Conservation (phyloP, 2,113 vertebrate species). For the Tyrannus savana region DNA sequence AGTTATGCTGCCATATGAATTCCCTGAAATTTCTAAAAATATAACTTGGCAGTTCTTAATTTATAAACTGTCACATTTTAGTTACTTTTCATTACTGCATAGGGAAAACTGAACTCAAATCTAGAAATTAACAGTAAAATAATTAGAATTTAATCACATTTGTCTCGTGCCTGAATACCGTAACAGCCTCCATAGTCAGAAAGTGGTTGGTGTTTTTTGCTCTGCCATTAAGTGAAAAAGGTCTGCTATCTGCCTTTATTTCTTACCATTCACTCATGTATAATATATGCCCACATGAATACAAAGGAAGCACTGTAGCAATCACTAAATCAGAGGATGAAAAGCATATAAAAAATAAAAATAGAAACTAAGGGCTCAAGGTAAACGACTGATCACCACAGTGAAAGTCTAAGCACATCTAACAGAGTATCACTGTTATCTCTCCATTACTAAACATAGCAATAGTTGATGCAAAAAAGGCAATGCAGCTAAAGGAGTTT, state of each 20-base stretch:
- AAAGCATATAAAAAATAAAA: not conserved
- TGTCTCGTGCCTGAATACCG: accelerated
- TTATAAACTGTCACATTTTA: not conserved
- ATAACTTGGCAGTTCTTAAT: not conserved
- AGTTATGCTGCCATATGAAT: not conserved
- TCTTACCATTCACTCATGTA: accelerated
- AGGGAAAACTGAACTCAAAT: not conserved
- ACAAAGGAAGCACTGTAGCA: not conserved
- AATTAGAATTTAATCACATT: not conserved
- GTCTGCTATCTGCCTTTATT: not conserved
- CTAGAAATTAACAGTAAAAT: not conserved
- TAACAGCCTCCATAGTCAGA: not conserved
- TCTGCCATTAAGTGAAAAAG: not conserved
- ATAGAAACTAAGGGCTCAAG: not conserved
- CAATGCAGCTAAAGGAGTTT: not conserved
- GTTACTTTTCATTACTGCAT: not conserved
- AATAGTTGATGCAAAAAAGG: not conserved
- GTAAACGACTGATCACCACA: not conserved
- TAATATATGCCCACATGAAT: not conserved
- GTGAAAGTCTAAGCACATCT: not conserved
- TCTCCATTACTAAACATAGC: not conserved
- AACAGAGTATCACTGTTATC: not conserved
- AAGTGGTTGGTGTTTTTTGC: accelerated
- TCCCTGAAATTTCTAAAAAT: not conserved
- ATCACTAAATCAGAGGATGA: not conserved